Base-by-base conservation (phyloP, 2,888 invertebrate species). In the Cryptocephalus primarius region DNA sequence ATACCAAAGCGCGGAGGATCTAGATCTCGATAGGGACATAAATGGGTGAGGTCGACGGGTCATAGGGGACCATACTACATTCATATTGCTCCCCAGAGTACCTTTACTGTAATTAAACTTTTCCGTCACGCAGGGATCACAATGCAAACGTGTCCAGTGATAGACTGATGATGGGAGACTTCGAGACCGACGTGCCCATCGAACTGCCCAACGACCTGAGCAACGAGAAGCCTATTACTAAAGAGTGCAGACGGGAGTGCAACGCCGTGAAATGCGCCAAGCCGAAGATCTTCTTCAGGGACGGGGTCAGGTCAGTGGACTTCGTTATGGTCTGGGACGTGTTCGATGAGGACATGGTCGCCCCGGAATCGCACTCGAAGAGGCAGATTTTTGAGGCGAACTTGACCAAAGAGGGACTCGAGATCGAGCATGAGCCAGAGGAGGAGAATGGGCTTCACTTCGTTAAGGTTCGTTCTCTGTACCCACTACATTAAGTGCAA, bases 301-400 rank as follows among this genome's bases (percentile, higher is more conserved):
- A 88, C 66, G 82, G 82, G 9, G 67, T 75, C 8, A 76, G 85
- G 22, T 80, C 83, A 4, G 81, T 88, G 56, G 88, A 88, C 71
- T 88, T 83, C 70, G 80, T 88, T 40, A 66, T 89, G 44, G 88
- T 84, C 8, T 89, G 87, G 82, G 84, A 85, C 66, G 70, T 77
- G 44, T 68, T 65, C 12, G 68, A 75, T 50, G 75, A 76, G 40
- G 74, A 78, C 42, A 75, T 78, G 2, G 69, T 55, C 9, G 59
- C 56, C 14, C 54, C 60, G 13, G 72, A 73, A 1, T 68, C 67
- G 31, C 62, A 63, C 47, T 68, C 69, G 39, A 76, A 78, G 55
- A 70, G 85, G 36, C 63, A 72, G 56, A 68, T 81, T 32, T 89
- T 85, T 66, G 85, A 89, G 62, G 68, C 71, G 48, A 87, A 87